Evolutionary conservation across 2,113 vertebrate genomes (phyloP).

Genomic region (Coryphaenoides rupestris): DNA sequence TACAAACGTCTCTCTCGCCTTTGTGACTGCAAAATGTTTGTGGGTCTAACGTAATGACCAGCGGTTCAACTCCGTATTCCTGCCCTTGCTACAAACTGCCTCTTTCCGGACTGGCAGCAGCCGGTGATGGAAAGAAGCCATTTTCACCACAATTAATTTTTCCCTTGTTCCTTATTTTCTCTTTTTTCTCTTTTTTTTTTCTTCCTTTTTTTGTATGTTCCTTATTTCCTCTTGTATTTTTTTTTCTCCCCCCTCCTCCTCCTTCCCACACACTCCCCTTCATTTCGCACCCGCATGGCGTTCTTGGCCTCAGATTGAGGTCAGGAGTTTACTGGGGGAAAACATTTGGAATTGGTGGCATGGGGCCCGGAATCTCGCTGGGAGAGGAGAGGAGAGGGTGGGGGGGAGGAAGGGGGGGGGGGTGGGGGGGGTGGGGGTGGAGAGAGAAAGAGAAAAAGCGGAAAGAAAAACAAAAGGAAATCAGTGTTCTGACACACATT

Average conservation of each 20-base stretch:
- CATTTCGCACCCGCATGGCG: conserved; percentile 35
- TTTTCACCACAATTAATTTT: too few relatives aligned
- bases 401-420: too few relatives aligned
- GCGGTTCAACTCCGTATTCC: too few relatives aligned
- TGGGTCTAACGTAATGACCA: too few relatives aligned
- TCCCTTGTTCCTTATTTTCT: background rate
- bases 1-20: too few relatives aligned
- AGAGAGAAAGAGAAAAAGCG: conserved; percentile 15
- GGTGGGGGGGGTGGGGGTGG: background rate
- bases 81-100: too few relatives aligned
- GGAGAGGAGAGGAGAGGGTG: too few relatives aligned
- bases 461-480: conserved; percentile 38
- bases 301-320: conserved; percentile 71
- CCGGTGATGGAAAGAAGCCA: too few relatives aligned
- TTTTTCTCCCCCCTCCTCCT: conserved; percentile 12
- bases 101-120: too few relatives aligned
- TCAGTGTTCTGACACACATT: conserved; percentile 62
- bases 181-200: conserved; percentile 24
- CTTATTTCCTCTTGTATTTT: conserved; percentile 34
- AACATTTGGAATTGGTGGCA: conserved; percentile 70
- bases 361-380: conserved; percentile 59
- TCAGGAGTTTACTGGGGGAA: conserved; percentile 77
- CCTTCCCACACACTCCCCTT: conserved; percentile 28
- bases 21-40: too few relatives aligned
- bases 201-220: conserved; percentile 2